Percentiles rank a stretch among this genome's conserved stretches.
Evolutionary conservation across 2,888 invertebrate genomes (phyloP).

Genomic region (Eupithecia vulgata): DNA sequence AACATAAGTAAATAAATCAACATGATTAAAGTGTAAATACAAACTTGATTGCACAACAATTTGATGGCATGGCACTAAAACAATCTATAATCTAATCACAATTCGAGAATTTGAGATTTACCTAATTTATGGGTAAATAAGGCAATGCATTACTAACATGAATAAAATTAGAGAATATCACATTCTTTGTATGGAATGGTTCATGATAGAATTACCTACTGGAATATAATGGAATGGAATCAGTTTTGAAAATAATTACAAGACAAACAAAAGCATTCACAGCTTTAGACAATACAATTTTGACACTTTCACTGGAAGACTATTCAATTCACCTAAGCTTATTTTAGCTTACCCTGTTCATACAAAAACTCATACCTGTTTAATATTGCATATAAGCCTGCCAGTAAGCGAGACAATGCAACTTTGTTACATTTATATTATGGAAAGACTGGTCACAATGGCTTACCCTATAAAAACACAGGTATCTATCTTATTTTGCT

Average conservation of each 20-base stretch:
- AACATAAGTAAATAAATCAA: background rate
- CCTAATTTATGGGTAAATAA: background rate
- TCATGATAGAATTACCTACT: background rate
- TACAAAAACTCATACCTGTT: background rate
- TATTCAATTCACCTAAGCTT: background rate
- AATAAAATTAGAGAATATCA: background rate
- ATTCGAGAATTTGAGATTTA: background rate
- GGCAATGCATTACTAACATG: background rate
- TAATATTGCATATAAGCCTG: background rate
- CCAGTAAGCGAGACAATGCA: background rate
- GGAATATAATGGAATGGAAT: constrained; percentile 4
- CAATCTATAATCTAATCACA: no score
- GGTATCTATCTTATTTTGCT: background rate
- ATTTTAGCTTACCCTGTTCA: background rate
- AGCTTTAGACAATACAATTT: background rate
- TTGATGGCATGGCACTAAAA: constrained; percentile 9
- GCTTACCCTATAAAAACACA: background rate
- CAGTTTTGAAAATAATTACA: background rate
- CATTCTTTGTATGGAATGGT: constrained; percentile 4
- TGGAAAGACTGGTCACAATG: no score
- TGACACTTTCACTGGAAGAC: constrained; percentile 1
- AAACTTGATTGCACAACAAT: constrained; percentile 2
- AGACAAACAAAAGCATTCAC: background rate
- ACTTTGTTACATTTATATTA: background rate
- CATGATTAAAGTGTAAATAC: background rate